Evolutionary conservation across 2,888 invertebrate species (phyloP), one percentile per base, ranked within the genome.

Genomic region (Torymus texanus): DNA sequence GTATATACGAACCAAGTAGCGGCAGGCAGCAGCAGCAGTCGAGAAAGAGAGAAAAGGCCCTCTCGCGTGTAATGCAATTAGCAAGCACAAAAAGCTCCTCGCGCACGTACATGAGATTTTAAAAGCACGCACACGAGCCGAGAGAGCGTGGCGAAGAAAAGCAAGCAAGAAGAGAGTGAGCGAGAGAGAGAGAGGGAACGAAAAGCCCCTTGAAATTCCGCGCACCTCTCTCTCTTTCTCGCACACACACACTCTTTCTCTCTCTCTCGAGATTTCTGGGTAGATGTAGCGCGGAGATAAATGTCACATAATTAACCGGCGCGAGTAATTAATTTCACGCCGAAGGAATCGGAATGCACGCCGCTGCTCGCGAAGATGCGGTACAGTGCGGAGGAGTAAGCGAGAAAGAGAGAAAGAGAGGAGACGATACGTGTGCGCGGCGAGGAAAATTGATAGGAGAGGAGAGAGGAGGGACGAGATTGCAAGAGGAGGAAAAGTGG

Each of bases 271-370:
- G 87, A 87, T 87, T 87, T 87, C 87, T 85, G 84, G 83, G 82
- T 84, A 85, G 86, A 86, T 85, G 85, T 84, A 84, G 85, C 87
- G 84, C 82, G 83, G 85, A 85, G 87, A 88, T 87, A 87, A 88
- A 87, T 88, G 87, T 87, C 87, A 85, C 86, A 86, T 88, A 88
- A 88, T 88, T 88, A 88, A 88, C 87, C 85, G 84, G 83, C 83
- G 83, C 41, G 81, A 85, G 86, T 87, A 87, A 87, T 88, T 87
- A 88, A 88, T 87, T 87, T 86, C 84, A 86, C 85, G 85, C 85
- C 83, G 85, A 85, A 84, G 85, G 84, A 86, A 85, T 85, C 83
- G 87, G 85, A 86, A 86, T 86, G 85, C 85, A 41, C 24, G 5
- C 16, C 73, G 16, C 63, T 2, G 12, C 29, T 18, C 2, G 29